A percentile compares a stretch with the other conserved stretches of the same genome.
Evolutionary conservation across 2,113 vertebrate species (phyloP).

Genomic region (Etheostoma cragini): DNA sequence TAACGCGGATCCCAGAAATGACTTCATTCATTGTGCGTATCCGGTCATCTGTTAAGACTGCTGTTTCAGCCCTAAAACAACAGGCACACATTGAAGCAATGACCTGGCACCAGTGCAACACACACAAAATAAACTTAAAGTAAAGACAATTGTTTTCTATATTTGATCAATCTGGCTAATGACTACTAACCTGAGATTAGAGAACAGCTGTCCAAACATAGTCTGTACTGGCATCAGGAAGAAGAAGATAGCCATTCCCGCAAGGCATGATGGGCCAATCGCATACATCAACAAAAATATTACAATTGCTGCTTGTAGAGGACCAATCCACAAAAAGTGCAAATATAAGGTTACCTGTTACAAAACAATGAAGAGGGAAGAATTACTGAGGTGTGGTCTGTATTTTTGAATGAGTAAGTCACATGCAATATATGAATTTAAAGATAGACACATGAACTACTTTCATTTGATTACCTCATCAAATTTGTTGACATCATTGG

Average conservation of each 20-base stretch:
- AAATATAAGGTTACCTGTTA: slow-evolving; percentile 91
- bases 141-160: not conserved
- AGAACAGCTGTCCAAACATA: slow-evolving; percentile 89
- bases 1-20: slow-evolving; percentile 95
- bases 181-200: slow-evolving; percentile 85
- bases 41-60: slow-evolving; percentile 89
- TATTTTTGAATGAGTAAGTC: not conserved
- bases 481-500: slow-evolving; percentile 95
- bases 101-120: not conserved
- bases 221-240: slow-evolving; percentile 91
- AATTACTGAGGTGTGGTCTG: not conserved
- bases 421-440: not conserved
- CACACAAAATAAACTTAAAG: not conserved
- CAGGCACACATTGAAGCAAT: slow-evolving; percentile 12
- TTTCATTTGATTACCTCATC: slow-evolving; percentile 86
- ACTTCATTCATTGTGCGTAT: slow-evolving; percentile 98
- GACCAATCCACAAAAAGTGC: slow-evolving; percentile 93
- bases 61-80: slow-evolving; percentile 88
- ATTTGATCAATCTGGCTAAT: not conserved
- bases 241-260: slow-evolving; percentile 89
- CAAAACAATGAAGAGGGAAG: slow-evolving; percentile 28
- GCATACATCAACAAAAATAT: slow-evolving; percentile 88
- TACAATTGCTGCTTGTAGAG: slow-evolving; percentile 88
- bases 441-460: not conserved
- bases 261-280: slow-evolving; percentile 91